These are phyloP conservation scores for Lampris incognitus DNA, from an alignment of 2,113 vertebrate genomes.

Conservation along the genomic window DNA sequence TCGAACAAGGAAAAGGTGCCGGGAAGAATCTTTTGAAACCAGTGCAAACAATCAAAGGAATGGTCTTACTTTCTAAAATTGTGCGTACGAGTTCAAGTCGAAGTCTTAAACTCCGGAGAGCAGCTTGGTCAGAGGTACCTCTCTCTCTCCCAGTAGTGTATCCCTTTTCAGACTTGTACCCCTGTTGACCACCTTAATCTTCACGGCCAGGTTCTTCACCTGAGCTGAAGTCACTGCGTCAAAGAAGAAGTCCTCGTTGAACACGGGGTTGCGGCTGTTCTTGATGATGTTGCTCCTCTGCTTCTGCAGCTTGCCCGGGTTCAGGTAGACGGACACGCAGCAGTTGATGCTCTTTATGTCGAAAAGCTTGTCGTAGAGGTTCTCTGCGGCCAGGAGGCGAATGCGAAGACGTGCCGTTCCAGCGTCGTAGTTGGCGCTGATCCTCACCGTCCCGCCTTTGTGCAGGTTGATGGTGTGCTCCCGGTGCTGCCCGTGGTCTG, in stretches of 20 bases:
- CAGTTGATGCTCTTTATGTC: conserved; percentile 95
- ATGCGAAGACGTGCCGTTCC: conserved; percentile 89
- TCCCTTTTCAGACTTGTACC: conserved; percentile 96
- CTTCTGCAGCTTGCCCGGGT: conserved; percentile 96
- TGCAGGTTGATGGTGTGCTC: conserved; percentile 89
- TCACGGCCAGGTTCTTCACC: conserved; percentile 89
- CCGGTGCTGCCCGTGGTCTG: conserved; percentile 69
- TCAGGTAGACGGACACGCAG: conserved; percentile 93
- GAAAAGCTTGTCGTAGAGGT: conserved; percentile 88
- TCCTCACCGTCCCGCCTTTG: conserved; percentile 87
- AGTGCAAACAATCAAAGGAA: conserved; percentile 34
- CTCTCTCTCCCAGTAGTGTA: conserved; percentile 92
- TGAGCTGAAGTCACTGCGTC: conserved; percentile 88
- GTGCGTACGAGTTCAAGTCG: too few relatives aligned
- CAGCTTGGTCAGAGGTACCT: conserved; percentile 87
- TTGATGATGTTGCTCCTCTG: conserved; percentile 97
- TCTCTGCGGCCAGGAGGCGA: conserved; percentile 88
- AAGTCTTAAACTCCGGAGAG: conserved; percentile 80
- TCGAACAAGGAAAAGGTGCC: conserved; percentile 11
- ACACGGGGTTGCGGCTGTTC: conserved; percentile 94
- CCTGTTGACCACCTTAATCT: conserved; percentile 98
- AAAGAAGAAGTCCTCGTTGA: conserved; percentile 99
- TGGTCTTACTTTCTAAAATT: too few relatives aligned
- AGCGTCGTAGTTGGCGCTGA: conserved; percentile 89
- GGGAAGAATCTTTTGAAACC: conserved; percentile 9